Evolutionary conservation across 2,797 vertebrate genomes (phyloP).

Genomic region (Remorina albescens): DNA sequence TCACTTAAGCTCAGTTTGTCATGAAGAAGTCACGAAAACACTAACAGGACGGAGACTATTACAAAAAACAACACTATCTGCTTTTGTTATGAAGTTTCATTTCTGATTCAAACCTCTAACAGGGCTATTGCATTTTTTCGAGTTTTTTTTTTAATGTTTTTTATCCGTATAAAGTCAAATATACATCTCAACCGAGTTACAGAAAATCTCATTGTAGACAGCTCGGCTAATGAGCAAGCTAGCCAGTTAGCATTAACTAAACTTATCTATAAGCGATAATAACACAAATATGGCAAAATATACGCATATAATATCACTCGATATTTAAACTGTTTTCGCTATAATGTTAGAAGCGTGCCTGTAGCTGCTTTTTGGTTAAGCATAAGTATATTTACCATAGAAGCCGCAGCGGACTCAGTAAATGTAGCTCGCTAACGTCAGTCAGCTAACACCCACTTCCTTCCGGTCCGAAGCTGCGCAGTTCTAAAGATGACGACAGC

Average conservation of each 20-base stretch:
- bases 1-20: background rate
- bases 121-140: background rate
- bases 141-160: background rate
- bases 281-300: background rate
- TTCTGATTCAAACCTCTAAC: background rate
- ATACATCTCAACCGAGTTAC: background rate
- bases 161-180: background rate
- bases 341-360: accelerated
- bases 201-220: slow-evolving; percentile 29
- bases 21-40: background rate
- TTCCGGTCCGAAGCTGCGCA: slow-evolving; percentile 70
- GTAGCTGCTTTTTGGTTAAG: accelerated
- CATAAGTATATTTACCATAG: slow-evolving; percentile 84
- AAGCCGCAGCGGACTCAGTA: slow-evolving; percentile 81
- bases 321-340: accelerated
- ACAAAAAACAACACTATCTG: background rate
- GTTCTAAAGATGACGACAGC: slow-evolving; percentile 72
- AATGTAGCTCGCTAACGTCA: slow-evolving; percentile 74
- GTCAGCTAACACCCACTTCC: slow-evolving; percentile 84
- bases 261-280: slow-evolving; percentile 8
- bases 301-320: background rate
- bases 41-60: background rate
- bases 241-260: slow-evolving; percentile 49
- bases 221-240: slow-evolving; percentile 23
- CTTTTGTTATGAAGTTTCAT: background rate